Percentiles rank a stretch among this genome's conserved stretches.
phyloP scores from a whole-genome alignment of 2,797 vertebrate species.

The Clarias pachynema region DNA sequence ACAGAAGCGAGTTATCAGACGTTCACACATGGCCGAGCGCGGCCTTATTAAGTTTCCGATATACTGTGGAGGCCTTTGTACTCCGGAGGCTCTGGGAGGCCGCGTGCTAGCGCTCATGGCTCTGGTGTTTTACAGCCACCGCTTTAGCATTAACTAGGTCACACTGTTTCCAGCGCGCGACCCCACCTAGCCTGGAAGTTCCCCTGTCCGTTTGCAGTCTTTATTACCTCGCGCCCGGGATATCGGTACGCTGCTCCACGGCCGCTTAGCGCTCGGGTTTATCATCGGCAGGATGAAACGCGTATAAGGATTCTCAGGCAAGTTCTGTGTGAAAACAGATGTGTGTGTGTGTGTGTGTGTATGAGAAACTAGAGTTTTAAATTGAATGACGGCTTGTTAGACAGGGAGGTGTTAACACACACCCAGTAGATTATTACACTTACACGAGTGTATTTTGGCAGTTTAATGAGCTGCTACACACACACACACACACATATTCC shows the following conservation, averaged over 20 bases:
- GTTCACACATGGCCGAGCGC: constrained; percentile 40
- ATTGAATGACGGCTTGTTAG: too few relatives aligned
- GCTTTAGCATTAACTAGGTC: constrained; percentile 43
- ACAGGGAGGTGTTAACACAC: neutral
- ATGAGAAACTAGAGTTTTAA: neutral
- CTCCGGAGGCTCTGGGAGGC: constrained; percentile 26
- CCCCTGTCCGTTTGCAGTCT: constrained; percentile 22
- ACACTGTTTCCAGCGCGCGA: neutral
- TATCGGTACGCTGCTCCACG: neutral
- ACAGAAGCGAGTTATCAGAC: constrained; percentile 48
- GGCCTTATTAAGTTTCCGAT: constrained; percentile 31
- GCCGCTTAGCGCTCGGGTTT: neutral
- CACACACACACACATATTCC: neutral
- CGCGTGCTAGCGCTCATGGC: constrained; percentile 6
- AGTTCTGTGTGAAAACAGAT: neutral
- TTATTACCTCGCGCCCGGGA: neutral
- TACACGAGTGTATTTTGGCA: neutral
- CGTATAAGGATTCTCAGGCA: neutral
- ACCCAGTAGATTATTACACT: neutral
- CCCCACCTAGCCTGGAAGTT: constrained; percentile 41
- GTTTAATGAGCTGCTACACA: neutral
- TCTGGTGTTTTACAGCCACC: constrained; percentile 19
- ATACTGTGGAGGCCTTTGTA: constrained; percentile 48
- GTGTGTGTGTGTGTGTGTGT: neutral
- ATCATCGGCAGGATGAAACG: neutral